Evolutionary conservation across 2,797 vertebrate genomes (phyloP).

Genomic region (Micrastur ruficollis): DNA sequence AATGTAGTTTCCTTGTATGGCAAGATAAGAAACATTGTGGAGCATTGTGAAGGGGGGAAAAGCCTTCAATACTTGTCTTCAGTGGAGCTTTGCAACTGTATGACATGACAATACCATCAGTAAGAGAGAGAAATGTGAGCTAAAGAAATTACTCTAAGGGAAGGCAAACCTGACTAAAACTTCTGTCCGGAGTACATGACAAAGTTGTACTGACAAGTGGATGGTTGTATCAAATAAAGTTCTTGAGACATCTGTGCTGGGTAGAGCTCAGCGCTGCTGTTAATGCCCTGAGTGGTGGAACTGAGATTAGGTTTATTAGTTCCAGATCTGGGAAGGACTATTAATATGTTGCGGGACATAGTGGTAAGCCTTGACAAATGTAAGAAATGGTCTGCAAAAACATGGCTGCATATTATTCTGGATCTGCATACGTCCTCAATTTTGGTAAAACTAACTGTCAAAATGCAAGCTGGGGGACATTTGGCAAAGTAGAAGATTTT

Average conservation of each 20-base stretch:
- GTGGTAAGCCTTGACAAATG: neutral
- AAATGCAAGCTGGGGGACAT: neutral
- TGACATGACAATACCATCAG: neutral
- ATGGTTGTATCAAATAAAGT: neutral
- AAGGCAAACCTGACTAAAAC: neutral
- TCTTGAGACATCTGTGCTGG: neutral
- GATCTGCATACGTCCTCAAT: neutral
- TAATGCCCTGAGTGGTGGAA: neutral
- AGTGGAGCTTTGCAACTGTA: neutral
- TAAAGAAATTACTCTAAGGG: neutral
- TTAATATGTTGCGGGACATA: fast-evolving
- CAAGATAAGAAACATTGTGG: neutral
- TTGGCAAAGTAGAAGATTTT: neutral
- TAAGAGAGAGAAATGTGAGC: neutral
- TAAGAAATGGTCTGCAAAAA: neutral
- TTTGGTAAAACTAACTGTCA: neutral
- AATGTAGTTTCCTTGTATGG: neutral
- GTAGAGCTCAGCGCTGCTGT: neutral
- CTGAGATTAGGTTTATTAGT: neutral
- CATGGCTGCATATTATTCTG: neutral
- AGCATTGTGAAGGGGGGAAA: neutral
- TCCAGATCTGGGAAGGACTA: neutral
- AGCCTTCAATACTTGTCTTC: neutral
- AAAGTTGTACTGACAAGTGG: neutral
- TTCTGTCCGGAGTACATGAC: neutral